These are phyloP conservation scores for Gorsachius magnificus DNA, from an alignment of 2,797 vertebrate species.

Conservation along the genomic window DNA sequence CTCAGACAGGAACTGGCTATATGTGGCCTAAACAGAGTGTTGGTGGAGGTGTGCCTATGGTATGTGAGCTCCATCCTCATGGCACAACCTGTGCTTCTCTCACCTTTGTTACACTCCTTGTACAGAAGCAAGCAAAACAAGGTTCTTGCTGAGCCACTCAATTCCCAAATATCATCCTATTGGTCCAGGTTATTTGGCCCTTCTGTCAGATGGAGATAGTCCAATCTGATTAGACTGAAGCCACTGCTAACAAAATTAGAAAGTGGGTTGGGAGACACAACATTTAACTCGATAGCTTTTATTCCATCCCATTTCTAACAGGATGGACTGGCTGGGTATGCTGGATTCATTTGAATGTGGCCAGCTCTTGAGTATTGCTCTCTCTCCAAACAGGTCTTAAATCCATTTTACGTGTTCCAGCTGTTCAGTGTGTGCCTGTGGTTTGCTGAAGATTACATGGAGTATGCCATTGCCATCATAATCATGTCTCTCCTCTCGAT, in stretches of 20 bases:
- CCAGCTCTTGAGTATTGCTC: not conserved
- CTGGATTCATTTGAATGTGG: not conserved
- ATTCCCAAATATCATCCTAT: not conserved
- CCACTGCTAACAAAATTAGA: not conserved
- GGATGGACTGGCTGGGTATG: not conserved
- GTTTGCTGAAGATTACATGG: slow-evolving; percentile 80
- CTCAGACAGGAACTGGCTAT: not conserved
- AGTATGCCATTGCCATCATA: slow-evolving; percentile 79
- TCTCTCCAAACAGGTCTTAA: slow-evolving; percentile 75
- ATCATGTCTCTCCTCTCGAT: slow-evolving; percentile 80
- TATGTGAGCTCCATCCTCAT: not conserved
- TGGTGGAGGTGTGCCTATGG: not conserved
- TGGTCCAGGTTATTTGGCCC: not conserved
- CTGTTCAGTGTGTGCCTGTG: slow-evolving; percentile 82
- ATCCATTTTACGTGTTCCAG: slow-evolving; percentile 82
- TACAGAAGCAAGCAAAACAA: not conserved
- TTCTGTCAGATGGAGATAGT: not conserved
- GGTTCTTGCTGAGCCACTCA: not conserved
- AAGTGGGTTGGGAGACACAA: not conserved
- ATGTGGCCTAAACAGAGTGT: not conserved
- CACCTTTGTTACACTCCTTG: not conserved
- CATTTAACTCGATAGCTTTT: not conserved
- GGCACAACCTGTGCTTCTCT: not conserved
- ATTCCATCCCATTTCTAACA: not conserved
- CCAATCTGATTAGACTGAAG: not conserved